phyloP scores from a whole-genome alignment of 2,113 vertebrate species.

The Silurus glanis region DNA sequence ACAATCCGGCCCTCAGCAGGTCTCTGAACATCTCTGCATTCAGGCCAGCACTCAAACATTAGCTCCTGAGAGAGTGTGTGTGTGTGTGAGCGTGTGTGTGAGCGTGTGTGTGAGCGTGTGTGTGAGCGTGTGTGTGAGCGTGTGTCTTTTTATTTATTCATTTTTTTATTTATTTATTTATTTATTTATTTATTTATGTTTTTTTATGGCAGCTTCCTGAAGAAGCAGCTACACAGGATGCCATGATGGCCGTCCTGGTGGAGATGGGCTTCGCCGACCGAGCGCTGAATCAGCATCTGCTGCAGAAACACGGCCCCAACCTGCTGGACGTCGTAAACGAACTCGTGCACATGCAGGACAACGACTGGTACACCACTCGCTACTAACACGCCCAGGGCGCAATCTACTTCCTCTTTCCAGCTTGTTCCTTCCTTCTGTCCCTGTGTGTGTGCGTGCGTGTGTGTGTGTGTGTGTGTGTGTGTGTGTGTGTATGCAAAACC shows the following conservation, averaged over 20 bases:
- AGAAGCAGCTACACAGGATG: slow-evolving; percentile 79
- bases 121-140: too few relatives aligned
- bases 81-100: too few relatives aligned
- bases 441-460: background rate
- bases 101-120: too few relatives aligned
- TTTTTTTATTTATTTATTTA: too few relatives aligned
- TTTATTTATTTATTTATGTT: too few relatives aligned
- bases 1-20: slow-evolving; percentile 79
- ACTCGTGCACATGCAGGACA: slow-evolving; percentile 83
- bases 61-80: too few relatives aligned
- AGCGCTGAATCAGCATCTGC: slow-evolving; percentile 81
- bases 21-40: slow-evolving; percentile 48
- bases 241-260: slow-evolving; percentile 85
- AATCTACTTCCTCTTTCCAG: background rate
- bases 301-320: slow-evolving; percentile 86
- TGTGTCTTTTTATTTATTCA: too few relatives aligned
- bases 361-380: slow-evolving; percentile 84
- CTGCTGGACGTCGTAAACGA: slow-evolving; percentile 91
- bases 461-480: background rate
- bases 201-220: slow-evolving; percentile 66
- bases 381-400: slow-evolving; percentile 70
- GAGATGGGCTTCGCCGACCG: slow-evolving; percentile 98
- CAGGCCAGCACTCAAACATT: background rate
- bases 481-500: background rate
- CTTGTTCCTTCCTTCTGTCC: background rate